These are phyloP conservation scores for Hucho hucho DNA, from an alignment of 2,113 vertebrate species.

Conservation along the genomic window DNA sequence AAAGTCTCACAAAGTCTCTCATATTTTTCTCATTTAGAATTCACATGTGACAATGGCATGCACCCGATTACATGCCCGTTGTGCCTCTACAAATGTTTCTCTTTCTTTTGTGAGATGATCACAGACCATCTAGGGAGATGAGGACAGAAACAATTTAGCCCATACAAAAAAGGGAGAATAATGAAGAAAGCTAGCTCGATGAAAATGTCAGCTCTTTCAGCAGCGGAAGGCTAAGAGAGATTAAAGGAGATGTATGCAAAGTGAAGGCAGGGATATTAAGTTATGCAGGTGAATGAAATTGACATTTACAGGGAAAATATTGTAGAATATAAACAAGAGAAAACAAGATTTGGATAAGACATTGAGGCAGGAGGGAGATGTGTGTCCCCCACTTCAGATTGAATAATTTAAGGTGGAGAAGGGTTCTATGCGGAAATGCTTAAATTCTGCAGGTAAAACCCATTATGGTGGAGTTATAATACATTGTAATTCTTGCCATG, in stretches of 20 bases:
- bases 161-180: constrained; percentile 3
- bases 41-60: background rate
- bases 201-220: background rate
- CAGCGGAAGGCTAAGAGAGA: constrained; percentile 3
- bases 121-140: constrained; percentile 9
- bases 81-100: background rate
- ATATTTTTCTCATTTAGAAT: too few species aligned
- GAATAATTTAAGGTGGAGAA: too few species aligned
- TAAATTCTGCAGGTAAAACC: too few species aligned
- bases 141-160: constrained; percentile 15
- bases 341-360: too few species aligned
- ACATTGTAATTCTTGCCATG: too few species aligned
- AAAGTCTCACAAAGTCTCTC: background rate
- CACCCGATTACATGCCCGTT: background rate
- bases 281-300: constrained; percentile 23
- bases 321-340: too few species aligned
- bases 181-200: constrained; percentile 1
- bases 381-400: too few species aligned
- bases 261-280: constrained; percentile 25
- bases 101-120: constrained; percentile 12
- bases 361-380: too few species aligned
- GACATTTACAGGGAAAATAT: constrained; percentile 43
- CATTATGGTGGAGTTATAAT: too few species aligned
- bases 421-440: too few species aligned
- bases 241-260: constrained; percentile 35